Conservation (phyloP, 2,888 invertebrate species). For the Eristalis pertinax region DNA sequence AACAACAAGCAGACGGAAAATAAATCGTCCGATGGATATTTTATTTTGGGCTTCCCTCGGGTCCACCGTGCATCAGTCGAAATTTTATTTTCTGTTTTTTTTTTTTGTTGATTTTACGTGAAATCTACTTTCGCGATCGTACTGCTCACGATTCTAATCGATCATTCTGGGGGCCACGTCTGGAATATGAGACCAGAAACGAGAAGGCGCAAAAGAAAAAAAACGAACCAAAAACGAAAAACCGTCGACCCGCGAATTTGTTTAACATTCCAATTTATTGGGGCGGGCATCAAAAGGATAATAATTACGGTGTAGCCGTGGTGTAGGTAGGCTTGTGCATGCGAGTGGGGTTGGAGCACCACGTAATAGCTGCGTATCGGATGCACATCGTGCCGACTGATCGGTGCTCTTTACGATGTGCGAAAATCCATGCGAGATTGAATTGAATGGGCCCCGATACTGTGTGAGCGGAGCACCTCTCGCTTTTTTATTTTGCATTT, state of each 20-base stretch:
- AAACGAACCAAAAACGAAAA: not conserved
- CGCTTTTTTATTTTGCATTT: not conserved
- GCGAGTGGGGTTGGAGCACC: not conserved
- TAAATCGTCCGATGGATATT: not conserved
- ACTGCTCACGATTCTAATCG: conserved; percentile 66
- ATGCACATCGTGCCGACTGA: conserved; percentile 53
- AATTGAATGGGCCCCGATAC: conserved; percentile 54
- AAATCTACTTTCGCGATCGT: conserved; percentile 51
- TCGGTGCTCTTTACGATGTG: conserved; percentile 69
- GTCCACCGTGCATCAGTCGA: not conserved
- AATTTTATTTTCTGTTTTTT: conserved; percentile 7
- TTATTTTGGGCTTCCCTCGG: conserved; percentile 5
- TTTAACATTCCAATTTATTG: conserved; percentile 70
- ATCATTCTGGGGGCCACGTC: conserved; percentile 39
- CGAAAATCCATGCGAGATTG: conserved; percentile 70
- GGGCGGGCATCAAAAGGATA: conserved; percentile 59
- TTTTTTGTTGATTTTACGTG: not conserved
- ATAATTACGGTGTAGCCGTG: conserved; percentile 52
- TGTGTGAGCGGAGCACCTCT: not conserved
- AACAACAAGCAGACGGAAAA: not conserved
- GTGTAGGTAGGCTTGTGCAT: conserved; percentile 5
- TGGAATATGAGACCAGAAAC: conserved; percentile 15
- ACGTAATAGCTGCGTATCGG: conserved; percentile 49
- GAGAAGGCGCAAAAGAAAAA: not conserved
- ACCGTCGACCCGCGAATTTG: conserved; percentile 41